phyloP scores from a whole-genome alignment of 2,113 vertebrate species.

The Australoheros scitulus region DNA sequence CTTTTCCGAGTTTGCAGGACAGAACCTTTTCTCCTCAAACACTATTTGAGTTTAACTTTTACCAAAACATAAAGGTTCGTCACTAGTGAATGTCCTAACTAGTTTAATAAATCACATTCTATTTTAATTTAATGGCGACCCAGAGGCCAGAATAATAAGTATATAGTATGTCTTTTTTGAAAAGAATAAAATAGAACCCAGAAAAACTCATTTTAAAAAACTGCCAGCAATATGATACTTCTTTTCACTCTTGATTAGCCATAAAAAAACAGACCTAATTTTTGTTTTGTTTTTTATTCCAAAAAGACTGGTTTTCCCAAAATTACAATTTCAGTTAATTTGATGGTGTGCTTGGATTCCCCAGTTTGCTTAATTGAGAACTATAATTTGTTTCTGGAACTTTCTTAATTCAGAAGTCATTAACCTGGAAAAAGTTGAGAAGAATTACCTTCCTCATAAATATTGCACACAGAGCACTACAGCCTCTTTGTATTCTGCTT shows the following conservation, averaged over 20 bases:
- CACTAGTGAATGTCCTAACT: not conserved
- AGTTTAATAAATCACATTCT: not conserved
- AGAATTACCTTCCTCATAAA: not conserved
- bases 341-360: not conserved
- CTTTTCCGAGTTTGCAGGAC: not conserved
- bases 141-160: not conserved
- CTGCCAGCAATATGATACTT: not conserved
- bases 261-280: not conserved
- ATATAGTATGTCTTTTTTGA: not conserved
- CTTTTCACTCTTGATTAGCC: not conserved
- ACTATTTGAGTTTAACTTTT: not conserved
- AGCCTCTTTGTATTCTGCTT: not conserved
- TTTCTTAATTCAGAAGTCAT: not conserved
- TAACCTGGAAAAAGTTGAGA: not conserved
- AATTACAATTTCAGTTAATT: not conserved
- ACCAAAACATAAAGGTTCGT: not conserved
- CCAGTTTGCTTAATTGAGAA: not conserved
- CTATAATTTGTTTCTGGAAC: not conserved
- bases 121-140: not conserved
- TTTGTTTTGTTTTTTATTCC: not conserved
- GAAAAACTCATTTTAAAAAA: rapidly evolving
- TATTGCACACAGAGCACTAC: not conserved
- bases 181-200: not conserved
- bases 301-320: not conserved
- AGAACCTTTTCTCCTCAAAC: not conserved